These are phyloP conservation scores for Pristionchus arcanus DNA, from an alignment of 2,888 invertebrate species.

Conservation along the genomic window DNA sequence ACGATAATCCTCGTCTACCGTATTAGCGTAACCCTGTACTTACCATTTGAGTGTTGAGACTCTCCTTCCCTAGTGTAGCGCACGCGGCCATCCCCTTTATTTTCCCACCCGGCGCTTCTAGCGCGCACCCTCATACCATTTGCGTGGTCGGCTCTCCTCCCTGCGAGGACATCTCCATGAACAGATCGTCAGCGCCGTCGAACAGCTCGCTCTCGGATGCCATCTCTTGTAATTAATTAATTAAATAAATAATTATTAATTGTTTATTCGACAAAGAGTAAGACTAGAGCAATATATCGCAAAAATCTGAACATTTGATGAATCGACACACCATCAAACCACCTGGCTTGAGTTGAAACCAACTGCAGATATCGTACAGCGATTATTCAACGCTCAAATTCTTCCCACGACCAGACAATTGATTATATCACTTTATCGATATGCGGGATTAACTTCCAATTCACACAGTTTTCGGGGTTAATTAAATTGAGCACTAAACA, in stretches of 20 bases:
- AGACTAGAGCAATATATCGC: background rate
- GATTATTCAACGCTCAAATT: background rate
- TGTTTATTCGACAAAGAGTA: background rate
- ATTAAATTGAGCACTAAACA: background rate
- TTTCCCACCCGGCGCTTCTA: too few relatives aligned
- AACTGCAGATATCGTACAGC: background rate
- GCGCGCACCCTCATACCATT: background rate
- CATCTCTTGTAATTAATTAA: background rate
- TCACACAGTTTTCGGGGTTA: background rate
- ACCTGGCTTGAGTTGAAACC: background rate
- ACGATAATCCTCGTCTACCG: too few relatives aligned
- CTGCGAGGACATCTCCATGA: constrained; percentile 16
- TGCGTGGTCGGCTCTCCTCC: background rate
- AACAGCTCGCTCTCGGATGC: background rate
- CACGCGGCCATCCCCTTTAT: too few relatives aligned
- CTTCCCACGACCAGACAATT: background rate
- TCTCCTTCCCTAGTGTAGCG: too few relatives aligned
- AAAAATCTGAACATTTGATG: background rate
- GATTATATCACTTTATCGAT: constrained; percentile 11
- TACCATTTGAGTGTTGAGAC: too few relatives aligned
- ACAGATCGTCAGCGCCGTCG: background rate
- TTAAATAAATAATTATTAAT: background rate
- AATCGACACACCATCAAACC: background rate
- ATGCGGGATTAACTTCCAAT: background rate
- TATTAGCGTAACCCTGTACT: too few relatives aligned